Evolutionary conservation across 2,888 invertebrate species (phyloP), one percentile per base, ranked within the genome.

Genomic region (Rhagophthalmus giganteus): DNA sequence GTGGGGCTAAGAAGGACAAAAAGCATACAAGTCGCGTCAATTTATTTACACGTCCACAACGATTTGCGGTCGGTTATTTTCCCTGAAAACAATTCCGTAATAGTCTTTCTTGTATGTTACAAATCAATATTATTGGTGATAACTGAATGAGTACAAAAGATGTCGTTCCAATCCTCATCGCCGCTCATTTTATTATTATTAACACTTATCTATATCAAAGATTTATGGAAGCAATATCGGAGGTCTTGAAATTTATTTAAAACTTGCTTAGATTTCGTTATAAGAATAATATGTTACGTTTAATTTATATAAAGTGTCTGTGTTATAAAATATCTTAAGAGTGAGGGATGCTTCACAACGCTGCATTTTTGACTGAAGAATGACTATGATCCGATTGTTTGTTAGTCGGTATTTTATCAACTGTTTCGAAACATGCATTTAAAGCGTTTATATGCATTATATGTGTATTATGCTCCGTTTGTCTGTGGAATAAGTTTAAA

Each of bases 91-190:
- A 15, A 28, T 49, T 41, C 44, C 50, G 44, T 30, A 42, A 42
- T 41, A 49, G 31, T 31, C 35, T 15, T 41, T 31, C 37, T n/a
- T n/a, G n/a, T 24, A 14, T 27, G 64, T 66, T 66, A 70, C 68
- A 72, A 72, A 69, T 67, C 65, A 64, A 60, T 63, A 59, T 62
- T 63, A 55, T 44, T 49, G 61, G 73, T 73, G 72, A 72, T 73
- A 67, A 67, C 71, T 73, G 73, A 70, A 66, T 68, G 72, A 74
- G 74, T 74, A 74, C 74, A 74, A 72, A 71, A 67, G 69, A 66
- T 68, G 71, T 69, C 68, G 64, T 48, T 58, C 59, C 52, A 47
- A 63, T 64, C 61, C 62, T 61, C 37, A 24, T 24, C 57, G 56
- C 62, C 66, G 60, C 52, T 55, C 62, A 60, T 61, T 38, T 57